Conservation (phyloP, 2,888 invertebrate genomes). For the Cephus spinipes region DNA sequence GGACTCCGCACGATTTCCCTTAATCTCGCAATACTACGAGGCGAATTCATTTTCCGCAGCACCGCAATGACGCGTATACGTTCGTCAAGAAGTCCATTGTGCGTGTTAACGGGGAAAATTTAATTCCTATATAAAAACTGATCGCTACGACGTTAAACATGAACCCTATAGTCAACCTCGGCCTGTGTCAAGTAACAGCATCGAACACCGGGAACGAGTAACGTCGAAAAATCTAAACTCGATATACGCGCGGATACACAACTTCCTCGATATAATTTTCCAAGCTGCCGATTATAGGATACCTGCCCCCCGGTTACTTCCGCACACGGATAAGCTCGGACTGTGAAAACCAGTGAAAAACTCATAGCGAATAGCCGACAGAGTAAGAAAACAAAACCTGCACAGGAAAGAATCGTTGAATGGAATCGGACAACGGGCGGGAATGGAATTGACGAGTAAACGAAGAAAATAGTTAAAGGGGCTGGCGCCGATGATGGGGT, state of each 20-base stretch:
- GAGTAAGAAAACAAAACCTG: neutral
- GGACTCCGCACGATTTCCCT: neutral
- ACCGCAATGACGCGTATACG: neutral
- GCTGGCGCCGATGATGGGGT: neutral
- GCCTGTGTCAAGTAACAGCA: neutral
- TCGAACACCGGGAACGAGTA: neutral
- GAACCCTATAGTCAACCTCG: neutral
- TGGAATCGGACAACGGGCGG: neutral
- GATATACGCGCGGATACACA: neutral
- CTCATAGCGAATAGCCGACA: neutral
- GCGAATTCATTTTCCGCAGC: neutral
- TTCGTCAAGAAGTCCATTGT: neutral
- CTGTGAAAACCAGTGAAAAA: neutral
- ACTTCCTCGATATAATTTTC: neutral
- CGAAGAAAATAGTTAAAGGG: neutral
- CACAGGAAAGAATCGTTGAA: neutral
- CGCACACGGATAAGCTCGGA: neutral
- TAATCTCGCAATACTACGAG: neutral
- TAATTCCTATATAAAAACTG: neutral
- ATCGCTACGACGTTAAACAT: neutral
- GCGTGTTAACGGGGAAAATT: neutral
- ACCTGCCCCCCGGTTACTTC: neutral
- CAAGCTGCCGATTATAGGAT: neutral
- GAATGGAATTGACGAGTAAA: neutral
- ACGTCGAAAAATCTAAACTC: neutral